Conservation (phyloP, 2,113 vertebrate genomes). For the Brachyhypopomus occidentalis region DNA sequence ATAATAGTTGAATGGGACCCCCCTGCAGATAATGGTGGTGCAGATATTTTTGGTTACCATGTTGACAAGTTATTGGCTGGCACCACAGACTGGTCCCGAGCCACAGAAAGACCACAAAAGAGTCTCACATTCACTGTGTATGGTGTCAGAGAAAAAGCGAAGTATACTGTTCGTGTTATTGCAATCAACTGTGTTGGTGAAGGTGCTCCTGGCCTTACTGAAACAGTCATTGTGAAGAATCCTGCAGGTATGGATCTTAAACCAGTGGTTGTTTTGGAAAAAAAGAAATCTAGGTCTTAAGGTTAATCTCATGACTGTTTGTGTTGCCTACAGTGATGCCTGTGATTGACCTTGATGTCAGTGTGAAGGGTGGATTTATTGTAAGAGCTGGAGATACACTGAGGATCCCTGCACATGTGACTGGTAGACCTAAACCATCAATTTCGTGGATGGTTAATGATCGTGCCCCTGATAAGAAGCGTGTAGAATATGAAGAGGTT, state of each 20-base stretch:
- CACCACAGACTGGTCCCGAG: slow-evolving; percentile 93
- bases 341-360: slow-evolving; percentile 86
- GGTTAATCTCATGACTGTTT: not conserved
- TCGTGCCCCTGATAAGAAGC: slow-evolving; percentile 83
- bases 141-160: slow-evolving; percentile 92
- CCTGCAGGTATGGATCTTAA: slow-evolving; percentile 82
- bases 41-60: slow-evolving; percentile 91
- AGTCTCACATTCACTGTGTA: slow-evolving; percentile 81
- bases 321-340: slow-evolving; percentile 79
- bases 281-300: not conserved
- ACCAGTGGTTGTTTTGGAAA: not conserved
- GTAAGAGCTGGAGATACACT: slow-evolving; percentile 90
- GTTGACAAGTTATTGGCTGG: slow-evolving; percentile 92
- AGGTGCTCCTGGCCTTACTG: slow-evolving; percentile 90
- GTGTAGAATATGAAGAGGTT: slow-evolving; percentile 82
- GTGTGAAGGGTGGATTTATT: slow-evolving; percentile 82
- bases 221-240: slow-evolving; percentile 85
- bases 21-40: slow-evolving; percentile 89
- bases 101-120: slow-evolving; percentile 87
- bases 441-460: slow-evolving; percentile 88
- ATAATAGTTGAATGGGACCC: slow-evolving; percentile 93
- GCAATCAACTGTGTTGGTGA: slow-evolving; percentile 91
- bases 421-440: slow-evolving; percentile 87
- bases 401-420: slow-evolving; percentile 85
- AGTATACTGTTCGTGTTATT: slow-evolving; percentile 89